Evolutionary conservation across 1,140 invertebrate species (phyloP).

Genomic region (Philotrypesis tridentata): DNA sequence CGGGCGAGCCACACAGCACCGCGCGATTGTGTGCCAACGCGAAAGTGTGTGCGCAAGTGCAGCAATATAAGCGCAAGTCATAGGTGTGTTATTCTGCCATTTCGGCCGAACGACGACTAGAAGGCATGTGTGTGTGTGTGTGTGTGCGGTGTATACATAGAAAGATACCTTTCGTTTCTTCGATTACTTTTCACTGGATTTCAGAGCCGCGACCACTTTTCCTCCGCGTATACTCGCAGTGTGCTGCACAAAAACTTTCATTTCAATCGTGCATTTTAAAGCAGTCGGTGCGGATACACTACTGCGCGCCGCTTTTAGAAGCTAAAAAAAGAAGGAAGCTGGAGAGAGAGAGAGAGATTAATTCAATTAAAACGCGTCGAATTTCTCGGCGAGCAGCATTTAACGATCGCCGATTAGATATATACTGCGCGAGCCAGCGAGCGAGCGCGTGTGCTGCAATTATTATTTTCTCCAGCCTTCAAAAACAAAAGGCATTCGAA

Average conservation of each 20-base stretch:
- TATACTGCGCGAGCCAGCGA: too few relatives aligned
- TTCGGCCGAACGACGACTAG: not conserved
- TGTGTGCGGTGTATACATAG: too few relatives aligned
- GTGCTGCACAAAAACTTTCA: slow-evolving; percentile 14
- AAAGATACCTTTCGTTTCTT: slow-evolving; percentile 25
- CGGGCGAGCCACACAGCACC: too few relatives aligned
- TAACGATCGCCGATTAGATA: not conserved
- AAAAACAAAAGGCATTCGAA: not conserved
- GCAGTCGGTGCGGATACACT: too few relatives aligned
- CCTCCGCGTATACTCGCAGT: not conserved
- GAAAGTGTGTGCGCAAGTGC: not conserved
- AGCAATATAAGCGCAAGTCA: not conserved
- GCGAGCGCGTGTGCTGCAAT: not conserved
- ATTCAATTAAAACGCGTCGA: slow-evolving; percentile 16
- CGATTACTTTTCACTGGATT: slow-evolving; percentile 31
- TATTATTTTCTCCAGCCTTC: not conserved
- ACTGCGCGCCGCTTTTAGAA: too few relatives aligned
- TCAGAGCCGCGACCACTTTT: not conserved
- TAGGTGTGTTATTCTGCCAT: slow-evolving; percentile 9
- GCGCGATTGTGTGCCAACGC: slow-evolving; percentile 15
- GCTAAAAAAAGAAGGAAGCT: not conserved
- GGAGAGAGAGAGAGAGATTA: not conserved
- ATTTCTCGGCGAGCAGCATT: not conserved
- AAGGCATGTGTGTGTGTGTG: not conserved
- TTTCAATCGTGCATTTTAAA: slow-evolving; percentile 15